These are phyloP conservation scores for Nettapus auritus DNA, from an alignment of 2,113 vertebrate genomes.

Conservation along the genomic window DNA sequence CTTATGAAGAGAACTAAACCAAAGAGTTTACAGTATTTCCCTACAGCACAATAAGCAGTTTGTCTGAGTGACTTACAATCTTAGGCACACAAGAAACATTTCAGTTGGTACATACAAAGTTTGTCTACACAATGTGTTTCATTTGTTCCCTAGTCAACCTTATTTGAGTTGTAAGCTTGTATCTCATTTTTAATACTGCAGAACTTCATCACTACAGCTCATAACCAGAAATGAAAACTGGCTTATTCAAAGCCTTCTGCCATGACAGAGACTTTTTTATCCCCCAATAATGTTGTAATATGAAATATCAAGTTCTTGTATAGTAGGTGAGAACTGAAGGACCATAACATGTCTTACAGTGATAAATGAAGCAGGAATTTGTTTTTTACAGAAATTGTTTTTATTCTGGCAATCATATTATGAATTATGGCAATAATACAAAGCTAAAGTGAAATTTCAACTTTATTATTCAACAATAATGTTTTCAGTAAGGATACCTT, in stretches of 20 bases:
- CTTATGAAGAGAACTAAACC: conserved; percentile 1
- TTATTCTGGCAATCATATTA: not conserved
- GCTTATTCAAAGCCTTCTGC: not conserved
- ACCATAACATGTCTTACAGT: not conserved
- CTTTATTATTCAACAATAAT: not conserved
- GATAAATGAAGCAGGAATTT: not conserved
- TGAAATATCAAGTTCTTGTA: not conserved
- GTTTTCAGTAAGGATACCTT: not conserved
- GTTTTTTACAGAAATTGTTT: not conserved
- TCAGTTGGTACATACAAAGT: not conserved
- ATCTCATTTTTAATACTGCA: not conserved
- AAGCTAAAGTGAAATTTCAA: not conserved
- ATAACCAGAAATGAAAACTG: not conserved
- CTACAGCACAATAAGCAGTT: not conserved
- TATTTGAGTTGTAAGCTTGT: not conserved
- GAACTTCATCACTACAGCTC: not conserved
- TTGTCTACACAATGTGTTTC: not conserved
- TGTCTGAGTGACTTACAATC: not conserved
- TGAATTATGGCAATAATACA: not conserved
- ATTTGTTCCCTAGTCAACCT: not conserved
- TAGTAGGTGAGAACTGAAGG: not conserved
- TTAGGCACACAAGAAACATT: not conserved
- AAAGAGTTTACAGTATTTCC: conserved; percentile 21
- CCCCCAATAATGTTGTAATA: not conserved
- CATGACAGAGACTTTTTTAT: not conserved